Evolutionary conservation across 2,113 vertebrate genomes (phyloP), one percentile per base, ranked within the genome.

Genomic region (Oophaga pumilio): DNA sequence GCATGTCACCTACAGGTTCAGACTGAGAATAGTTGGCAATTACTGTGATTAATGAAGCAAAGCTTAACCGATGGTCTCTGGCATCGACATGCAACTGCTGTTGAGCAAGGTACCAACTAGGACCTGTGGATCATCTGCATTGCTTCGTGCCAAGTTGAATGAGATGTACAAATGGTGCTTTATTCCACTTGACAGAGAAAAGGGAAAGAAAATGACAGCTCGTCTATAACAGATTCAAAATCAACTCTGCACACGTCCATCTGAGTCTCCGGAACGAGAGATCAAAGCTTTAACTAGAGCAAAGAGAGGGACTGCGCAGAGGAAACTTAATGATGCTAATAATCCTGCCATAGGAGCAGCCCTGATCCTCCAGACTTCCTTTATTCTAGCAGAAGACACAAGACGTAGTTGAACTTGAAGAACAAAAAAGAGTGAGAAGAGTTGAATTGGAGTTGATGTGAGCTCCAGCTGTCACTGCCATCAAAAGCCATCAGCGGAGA

Each of bases 1-100:
- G 98, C 97, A 99, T 99, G 96, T 94, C 97, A 95, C 94, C 94
- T 91, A 93, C 92, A 91, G 92, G 89, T 91, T 82, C 88, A 83
- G 91, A 91, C 91, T 88, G 60, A 88, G 52, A 89, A 85, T 88
- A 90, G 82, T 89, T 87, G 74, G 78, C 87, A 87, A 89, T 89
- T 88, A 86, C 76, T 84, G 89, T 87, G 85, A 89, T 64, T 76
- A 92, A 74, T 79, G 87, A 84, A 88, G 85, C 59, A 89, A 89
- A 89, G 84, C 86, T 90, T 89, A 86, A 87, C 24, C 53, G 77
- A 76, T 84, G 79, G 88, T 85, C 80, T 87, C 87, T 89, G 57
- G 76, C 33, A 68, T 74, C 24, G 4, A 68, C 59, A 88, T 68
- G 18, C 33, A 88, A 88, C 56, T 88, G 71, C 66, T 59, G 68